Conservation (phyloP, 2,113 vertebrate species). For the Ovibos moschatus region DNA sequence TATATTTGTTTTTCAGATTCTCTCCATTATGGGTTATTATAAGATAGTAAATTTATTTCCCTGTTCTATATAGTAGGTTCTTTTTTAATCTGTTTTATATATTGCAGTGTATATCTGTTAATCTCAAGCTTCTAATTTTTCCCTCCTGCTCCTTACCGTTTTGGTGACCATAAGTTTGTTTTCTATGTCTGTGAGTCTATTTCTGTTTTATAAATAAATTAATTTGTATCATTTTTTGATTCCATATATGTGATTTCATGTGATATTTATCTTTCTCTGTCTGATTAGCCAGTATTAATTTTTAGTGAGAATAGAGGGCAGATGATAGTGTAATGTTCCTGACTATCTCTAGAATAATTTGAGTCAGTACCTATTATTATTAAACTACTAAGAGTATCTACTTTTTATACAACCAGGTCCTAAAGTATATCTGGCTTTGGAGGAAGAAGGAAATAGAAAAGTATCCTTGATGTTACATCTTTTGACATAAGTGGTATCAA, state of each 20-base stretch:
- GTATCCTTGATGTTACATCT: background rate
- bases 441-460: conserved; percentile 4
- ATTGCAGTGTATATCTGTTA: background rate
- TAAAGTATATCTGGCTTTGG: background rate
- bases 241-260: background rate
- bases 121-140: background rate
- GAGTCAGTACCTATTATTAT: background rate
- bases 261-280: background rate
- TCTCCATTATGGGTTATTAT: background rate
- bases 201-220: background rate
- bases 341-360: conserved; percentile 5
- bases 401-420: background rate
- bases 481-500: background rate
- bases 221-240: background rate
- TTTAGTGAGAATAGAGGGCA: conserved; percentile 21
- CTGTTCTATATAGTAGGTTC: background rate
- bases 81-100: background rate
- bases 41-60: background rate
- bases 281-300: background rate
- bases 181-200: background rate
- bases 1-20: background rate
- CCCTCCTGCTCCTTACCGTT: background rate
- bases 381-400: background rate
- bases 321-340: background rate
- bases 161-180: background rate